Base-by-base conservation (phyloP, 2,888 invertebrate genomes). In the Heteromurus nitidus region DNA sequence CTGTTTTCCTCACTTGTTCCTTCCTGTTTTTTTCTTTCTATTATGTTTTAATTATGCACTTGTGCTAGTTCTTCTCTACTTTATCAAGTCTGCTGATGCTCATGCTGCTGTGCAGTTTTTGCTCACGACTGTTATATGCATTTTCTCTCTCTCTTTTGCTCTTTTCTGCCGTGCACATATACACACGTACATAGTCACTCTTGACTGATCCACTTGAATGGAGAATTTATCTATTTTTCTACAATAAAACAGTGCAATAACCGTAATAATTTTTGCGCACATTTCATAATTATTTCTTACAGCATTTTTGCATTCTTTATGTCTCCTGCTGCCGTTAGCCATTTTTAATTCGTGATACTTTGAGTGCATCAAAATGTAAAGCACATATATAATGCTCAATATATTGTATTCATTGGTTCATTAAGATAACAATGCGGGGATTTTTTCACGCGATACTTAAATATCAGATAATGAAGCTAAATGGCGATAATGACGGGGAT, bases 1-100 rank as follows among this genome's bases (percentile, higher is more conserved):
- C 24, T 58, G 24, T 28, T 58, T 3, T 2, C 62, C 62, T 31
- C 73, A 73, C 64, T 13, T 24, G 30, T 62, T 18, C 31, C 62
- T 30, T 36, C 18, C 18, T 31, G 3, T 18, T 30, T 16, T 13
- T 62, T 30, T n/a, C 28, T 26, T 26, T 28, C 58, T 58, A 2
- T 24, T 58, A 9, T 62, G 31, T 18, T 26, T 58, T 2, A 1
- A 24, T 13, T 58, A 18, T 9, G 3, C 50, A 50, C 50, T 50
- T 18, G 50, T n/a, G 16, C 24, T 22, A 24, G 22, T 55, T 18
- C 20, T 22, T n/a, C n/a, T n/a, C n/a, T n/a, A n/a, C n/a, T n/a
- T n/a, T n/a, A n/a, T n/a, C n/a, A n/a, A n/a, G n/a, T n/a, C n/a
- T n/a, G n/a, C n/a, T n/a, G n/a, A n/a, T n/a, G n/a, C n/a, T n/a